A percentile compares a stretch with the other conserved stretches of the same genome.
phyloP scores from a whole-genome alignment of 2,797 vertebrate genomes.

The Syndactyla subalaris region DNA sequence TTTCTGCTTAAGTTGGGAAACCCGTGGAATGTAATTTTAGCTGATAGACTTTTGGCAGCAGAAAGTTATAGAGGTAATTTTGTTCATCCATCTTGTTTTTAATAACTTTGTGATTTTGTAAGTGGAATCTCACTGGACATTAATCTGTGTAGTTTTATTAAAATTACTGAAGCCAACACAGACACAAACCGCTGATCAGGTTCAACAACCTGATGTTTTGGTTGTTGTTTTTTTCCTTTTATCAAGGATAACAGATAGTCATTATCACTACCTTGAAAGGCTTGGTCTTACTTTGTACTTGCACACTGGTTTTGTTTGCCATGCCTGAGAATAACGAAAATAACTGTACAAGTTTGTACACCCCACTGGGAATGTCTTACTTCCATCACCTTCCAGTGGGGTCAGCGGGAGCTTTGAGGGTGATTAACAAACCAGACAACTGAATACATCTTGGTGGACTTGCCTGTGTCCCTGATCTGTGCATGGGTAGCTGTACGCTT shows the following conservation, averaged over 20 bases:
- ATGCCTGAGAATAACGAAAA: not conserved
- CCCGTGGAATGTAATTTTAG: not conserved
- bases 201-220: not conserved
- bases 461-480: not conserved
- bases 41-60: constrained; percentile 21
- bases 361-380: not conserved
- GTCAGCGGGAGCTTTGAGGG: not conserved
- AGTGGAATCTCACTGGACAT: not conserved
- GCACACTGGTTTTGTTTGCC: not conserved
- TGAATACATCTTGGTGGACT: not conserved
- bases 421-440: not conserved
- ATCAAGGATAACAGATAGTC: not conserved
- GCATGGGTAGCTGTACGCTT: not conserved
- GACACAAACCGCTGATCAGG: not conserved
- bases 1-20: not conserved
- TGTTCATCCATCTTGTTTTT: not conserved
- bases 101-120: constrained; percentile 35
- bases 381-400: not conserved
- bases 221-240: not conserved
- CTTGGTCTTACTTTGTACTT: not conserved
- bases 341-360: not conserved
- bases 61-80: not conserved
- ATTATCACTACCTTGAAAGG: not conserved
- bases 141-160: constrained; percentile 14
- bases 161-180: not conserved